phyloP scores from a whole-genome alignment of 2,797 vertebrate species.

The Tachyglossus aculeatus region DNA sequence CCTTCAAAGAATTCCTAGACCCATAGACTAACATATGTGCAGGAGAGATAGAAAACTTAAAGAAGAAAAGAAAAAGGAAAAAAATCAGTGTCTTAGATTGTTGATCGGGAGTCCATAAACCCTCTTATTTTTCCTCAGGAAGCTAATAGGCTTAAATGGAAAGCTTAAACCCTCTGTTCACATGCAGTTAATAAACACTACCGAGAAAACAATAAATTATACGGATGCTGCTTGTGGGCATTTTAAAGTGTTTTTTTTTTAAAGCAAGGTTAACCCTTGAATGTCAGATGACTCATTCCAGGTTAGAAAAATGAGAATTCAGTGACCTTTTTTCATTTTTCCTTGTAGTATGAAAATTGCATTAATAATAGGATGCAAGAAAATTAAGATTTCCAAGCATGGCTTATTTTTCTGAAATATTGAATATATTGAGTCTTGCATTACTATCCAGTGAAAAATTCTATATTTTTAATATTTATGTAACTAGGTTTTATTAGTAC shows the following conservation, averaged over 20 bases:
- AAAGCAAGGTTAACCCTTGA: not conserved
- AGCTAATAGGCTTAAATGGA: not conserved
- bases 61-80: not conserved
- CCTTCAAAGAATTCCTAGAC: no score
- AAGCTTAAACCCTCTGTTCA: not conserved
- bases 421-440: not conserved
- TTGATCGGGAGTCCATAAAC: not conserved
- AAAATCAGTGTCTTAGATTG: not conserved
- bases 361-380: constrained; percentile 16
- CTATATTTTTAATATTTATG: not conserved
- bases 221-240: not conserved
- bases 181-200: not conserved
- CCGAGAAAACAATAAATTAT: not conserved
- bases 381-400: not conserved
- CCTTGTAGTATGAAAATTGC: not conserved
- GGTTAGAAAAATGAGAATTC: not conserved
- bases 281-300: not conserved
- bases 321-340: constrained; percentile 15
- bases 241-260: no score
- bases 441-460: no score
- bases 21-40: no score
- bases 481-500: not conserved
- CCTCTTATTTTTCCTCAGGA: not conserved
- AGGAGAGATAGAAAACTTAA: no score
- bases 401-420: not conserved